These are phyloP conservation scores for Oligia strigilis DNA, from an alignment of 2,888 invertebrate genomes.

Conservation along the genomic window DNA sequence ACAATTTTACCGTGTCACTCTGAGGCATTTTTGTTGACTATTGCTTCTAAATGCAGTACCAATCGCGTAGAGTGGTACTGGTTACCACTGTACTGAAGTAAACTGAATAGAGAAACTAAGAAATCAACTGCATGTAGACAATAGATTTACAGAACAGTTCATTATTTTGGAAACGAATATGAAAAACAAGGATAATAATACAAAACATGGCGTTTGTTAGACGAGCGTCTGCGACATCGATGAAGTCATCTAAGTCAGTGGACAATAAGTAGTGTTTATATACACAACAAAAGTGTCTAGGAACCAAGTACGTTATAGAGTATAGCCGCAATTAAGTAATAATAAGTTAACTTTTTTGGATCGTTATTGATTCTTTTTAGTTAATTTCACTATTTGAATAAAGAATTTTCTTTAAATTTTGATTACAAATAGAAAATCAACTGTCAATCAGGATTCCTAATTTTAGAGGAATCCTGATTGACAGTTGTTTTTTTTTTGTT, in stretches of 20 bases:
- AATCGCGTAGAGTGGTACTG: too few species aligned
- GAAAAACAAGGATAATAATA: conserved; percentile 7
- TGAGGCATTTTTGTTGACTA: not conserved
- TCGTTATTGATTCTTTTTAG: too few species aligned
- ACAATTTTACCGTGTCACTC: not conserved
- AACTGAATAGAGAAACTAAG: not conserved
- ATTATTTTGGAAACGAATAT: conserved; percentile 28
- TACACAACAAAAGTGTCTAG: not conserved
- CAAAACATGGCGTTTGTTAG: conserved; percentile 19
- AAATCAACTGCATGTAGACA: not conserved
- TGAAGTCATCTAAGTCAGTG: conserved; percentile 37
- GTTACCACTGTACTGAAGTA: conserved; percentile 1
- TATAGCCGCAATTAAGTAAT: too few species aligned
- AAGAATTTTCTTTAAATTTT: too few species aligned
- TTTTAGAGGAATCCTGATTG: too few species aligned
- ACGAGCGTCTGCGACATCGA: not conserved
- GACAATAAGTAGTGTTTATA: conserved; percentile 49
- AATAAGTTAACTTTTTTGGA: too few species aligned
- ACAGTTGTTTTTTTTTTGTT: too few species aligned
- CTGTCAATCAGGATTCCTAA: too few species aligned
- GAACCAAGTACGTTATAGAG: too few species aligned
- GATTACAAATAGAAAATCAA: too few species aligned
- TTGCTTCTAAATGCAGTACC: not conserved
- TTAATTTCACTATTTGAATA: too few species aligned
- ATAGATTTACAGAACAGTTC: not conserved